Percentiles rank a stretch among this genome's conserved stretches.
phyloP scores from a whole-genome alignment of 2,888 invertebrate genomes.

The Tetheella fluctuosa region DNA sequence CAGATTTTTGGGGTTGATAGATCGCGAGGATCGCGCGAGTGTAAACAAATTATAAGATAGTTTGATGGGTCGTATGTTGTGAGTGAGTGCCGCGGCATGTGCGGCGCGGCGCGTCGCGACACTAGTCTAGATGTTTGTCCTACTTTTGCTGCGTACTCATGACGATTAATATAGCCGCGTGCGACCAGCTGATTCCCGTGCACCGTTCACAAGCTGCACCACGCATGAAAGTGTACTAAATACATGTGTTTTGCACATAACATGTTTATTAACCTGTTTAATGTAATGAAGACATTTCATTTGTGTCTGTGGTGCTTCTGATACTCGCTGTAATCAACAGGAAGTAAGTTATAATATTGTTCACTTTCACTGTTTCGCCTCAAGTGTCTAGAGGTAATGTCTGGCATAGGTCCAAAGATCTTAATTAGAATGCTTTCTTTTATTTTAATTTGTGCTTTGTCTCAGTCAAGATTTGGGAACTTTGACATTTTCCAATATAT shows the following conservation, averaged over 20 bases:
- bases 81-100: conserved; percentile 55
- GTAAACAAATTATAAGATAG: conserved; percentile 71
- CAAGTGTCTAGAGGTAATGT: conserved; percentile 46
- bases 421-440: conserved; percentile 67
- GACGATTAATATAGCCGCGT: conserved; percentile 79
- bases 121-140: conserved; percentile 77
- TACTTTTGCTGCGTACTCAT: conserved; percentile 77
- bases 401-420: conserved; percentile 69
- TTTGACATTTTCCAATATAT: neutral
- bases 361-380: conserved; percentile 50
- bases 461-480: conserved; percentile 21
- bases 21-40: conserved; percentile 57
- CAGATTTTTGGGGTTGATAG: conserved; percentile 55
- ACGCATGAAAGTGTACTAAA: conserved; percentile 17
- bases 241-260: conserved; percentile 26
- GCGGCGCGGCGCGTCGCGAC: conserved; percentile 58
- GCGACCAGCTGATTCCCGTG: conserved; percentile 80
- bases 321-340: conserved; percentile 34
- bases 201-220: conserved; percentile 53
- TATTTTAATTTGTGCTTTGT: conserved; percentile 50
- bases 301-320: conserved; percentile 22
- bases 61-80: conserved; percentile 52
- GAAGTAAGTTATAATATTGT: conserved; percentile 48
- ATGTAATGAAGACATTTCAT: conserved; percentile 3
- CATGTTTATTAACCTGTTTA: conserved; percentile 25